Evolutionary conservation across 2,113 vertebrate genomes (phyloP).

Genomic region (Aramus guarauna): DNA sequence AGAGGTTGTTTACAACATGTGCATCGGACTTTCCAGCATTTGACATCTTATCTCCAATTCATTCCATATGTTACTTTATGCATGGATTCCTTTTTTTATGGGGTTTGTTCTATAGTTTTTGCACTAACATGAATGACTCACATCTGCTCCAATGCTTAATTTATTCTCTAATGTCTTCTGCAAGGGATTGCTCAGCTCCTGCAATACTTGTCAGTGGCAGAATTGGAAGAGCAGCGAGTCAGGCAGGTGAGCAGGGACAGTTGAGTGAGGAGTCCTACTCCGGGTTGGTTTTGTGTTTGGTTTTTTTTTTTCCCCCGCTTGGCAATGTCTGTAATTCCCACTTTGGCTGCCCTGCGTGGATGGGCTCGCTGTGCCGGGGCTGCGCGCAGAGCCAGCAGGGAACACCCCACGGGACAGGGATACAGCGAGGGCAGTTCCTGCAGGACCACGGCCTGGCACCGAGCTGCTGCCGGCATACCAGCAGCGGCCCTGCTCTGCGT

Average conservation of each 20-base stretch:
- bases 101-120: conserved; percentile 65
- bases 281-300: not conserved
- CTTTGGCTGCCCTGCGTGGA: not conserved
- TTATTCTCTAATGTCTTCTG: conserved; percentile 63
- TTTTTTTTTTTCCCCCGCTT: too few species aligned
- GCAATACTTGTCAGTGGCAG: not conserved
- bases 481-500: not conserved
- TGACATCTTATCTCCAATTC: conserved; percentile 58
- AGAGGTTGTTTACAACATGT: conserved; percentile 28
- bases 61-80: conserved; percentile 70
- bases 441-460: rapidly evolving
- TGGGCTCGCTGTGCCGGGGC: not conserved
- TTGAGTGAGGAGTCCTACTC: not conserved
- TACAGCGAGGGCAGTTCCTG: not conserved
- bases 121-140: conserved; percentile 65
- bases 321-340: not conserved
- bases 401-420: not conserved
- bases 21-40: conserved; percentile 29
- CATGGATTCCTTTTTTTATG: conserved; percentile 65
- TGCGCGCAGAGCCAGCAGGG: not conserved
- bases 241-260: not conserved
- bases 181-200: conserved; percentile 9
- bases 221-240: not conserved
- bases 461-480: not conserved
- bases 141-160: conserved; percentile 72